Evolutionary conservation across 2,113 vertebrate genomes (phyloP), one percentile per base, ranked within the genome.

Genomic region (Romanogobio albipinnatus): DNA sequence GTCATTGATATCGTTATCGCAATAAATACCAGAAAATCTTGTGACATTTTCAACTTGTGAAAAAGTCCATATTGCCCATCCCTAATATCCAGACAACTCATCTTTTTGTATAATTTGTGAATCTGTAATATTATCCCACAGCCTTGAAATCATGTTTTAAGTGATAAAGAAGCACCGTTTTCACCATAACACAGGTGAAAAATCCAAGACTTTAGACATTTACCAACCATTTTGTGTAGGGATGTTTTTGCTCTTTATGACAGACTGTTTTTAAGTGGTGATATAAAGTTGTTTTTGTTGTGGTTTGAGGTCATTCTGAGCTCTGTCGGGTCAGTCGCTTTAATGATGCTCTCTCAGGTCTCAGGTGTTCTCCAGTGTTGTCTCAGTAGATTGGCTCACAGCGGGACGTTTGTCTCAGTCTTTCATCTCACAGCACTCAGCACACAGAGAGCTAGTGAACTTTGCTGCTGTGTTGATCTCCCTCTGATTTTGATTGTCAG

Each of bases 361-460:
- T 76, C 74, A 76, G 74, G 74, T 76, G 74, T 70, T 76, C 74
- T 76, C 14, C 26, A 49, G 45, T 17, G n/a, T 51, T 76, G 74
- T 76, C 74, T 76, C 74, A 29, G 74, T 76, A 76, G 47, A 76
- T 76, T 76, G 74, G n/a, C 49, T 76, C 74, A 76, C 74, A 33
- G 49, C 15, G 4, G 74, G 24, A 19, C 9, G 5, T 71, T 17
- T 22, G 17, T 56, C 53, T 56, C 17, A 22, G 53, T 56, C 17
- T 56, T 71, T 71, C 68, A n/a, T 71, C 36, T 71, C 68, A 43
- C 53, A 56, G 53, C 53, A 56, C 53, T 56, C 53, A 56, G 53
- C 53, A 56, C 53, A 56, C 19, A 71, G 68, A 71, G 68, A 71
- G 36, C 68, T n/a, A 36, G 19, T 71, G 68, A 71, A 71, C 36